Evolutionary conservation across 2,113 vertebrate species (phyloP), one percentile per base, ranked within the genome.

Genomic region (Lota lota): DNA sequence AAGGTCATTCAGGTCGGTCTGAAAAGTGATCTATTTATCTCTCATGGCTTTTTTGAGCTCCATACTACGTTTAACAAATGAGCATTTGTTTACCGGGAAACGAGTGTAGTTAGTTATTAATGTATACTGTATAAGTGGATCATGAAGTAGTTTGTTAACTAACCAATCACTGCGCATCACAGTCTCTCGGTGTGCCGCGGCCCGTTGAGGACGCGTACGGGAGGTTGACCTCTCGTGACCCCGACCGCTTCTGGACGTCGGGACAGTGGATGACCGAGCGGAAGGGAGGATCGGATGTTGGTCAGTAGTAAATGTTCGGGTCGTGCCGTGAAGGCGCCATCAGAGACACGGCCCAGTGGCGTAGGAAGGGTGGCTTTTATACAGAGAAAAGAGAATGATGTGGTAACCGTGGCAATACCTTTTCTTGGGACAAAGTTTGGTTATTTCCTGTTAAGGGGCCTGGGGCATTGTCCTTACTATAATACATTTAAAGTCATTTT

Each of bases 221-320:
- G 28, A 88, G 19, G 4, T 85, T 97, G 85, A 95, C 92, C 3
- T 85, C 91, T 1, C 88, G 91, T 6, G 84, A 94, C 15, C 91
- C 94, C 10, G 24, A 80, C 40, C 76, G 53, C 20, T 95, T 96
- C 84, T 95, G 95, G 94, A 95, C 94, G 1, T 97, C 95, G 36
- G 94, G 94, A 59, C 95, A 96, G 84, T 96, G 95, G 95, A 97
- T 97, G 95, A 96, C 94, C 0, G 95, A 97, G 78, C 82, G 91
- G 72, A 92, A 81, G 64, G 95, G 95, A 22, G 94, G 95, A 77
- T 96, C 95, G 2, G 95, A 96, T 61, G 95, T 95, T 2, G 94
- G 94, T 96, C 67, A 0, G 90, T 86, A 15, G 20, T 62, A 14
- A 11, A 14, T 15, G 8, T 47, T 66, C 11, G 16, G n/a, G 53